A percentile compares a stretch with the other conserved stretches of the same genome.
These are phyloP conservation scores for Pygocentrus nattereri DNA, from an alignment of 2,797 vertebrate species.

Conservation along the genomic window DNA sequence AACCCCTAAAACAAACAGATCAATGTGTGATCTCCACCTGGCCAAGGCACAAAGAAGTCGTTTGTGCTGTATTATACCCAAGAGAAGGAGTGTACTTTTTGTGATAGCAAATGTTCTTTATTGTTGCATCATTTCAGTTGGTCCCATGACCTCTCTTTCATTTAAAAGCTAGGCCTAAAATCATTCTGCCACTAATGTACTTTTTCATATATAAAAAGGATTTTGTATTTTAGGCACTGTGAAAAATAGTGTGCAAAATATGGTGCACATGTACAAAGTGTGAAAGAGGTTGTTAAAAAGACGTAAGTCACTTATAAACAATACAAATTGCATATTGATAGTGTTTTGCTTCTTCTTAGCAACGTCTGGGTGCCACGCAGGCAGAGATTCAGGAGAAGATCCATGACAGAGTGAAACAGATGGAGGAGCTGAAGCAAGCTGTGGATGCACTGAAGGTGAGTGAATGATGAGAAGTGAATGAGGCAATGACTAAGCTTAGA, in stretches of 20 bases:
- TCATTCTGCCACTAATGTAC: neutral
- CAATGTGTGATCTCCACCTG: slow-evolving; percentile 53
- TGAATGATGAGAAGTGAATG: neutral
- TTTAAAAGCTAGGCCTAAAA: neutral
- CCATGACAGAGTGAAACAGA: slow-evolving; percentile 84
- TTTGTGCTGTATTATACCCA: slow-evolving; percentile 28
- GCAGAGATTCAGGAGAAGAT: slow-evolving; percentile 86
- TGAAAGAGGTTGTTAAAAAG: neutral
- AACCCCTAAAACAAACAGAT: slow-evolving; percentile 56
- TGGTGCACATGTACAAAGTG: too few species aligned
- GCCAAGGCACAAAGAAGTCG: slow-evolving; percentile 19
- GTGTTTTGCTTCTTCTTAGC: slow-evolving; percentile 61
- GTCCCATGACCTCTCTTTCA: neutral
- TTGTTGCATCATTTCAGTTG: slow-evolving; percentile 24
- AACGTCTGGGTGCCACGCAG: slow-evolving; percentile 83
- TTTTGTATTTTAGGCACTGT: neutral
- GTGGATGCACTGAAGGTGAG: slow-evolving; percentile 82
- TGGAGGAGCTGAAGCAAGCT: slow-evolving; percentile 84
- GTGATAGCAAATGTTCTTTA: slow-evolving; percentile 21
- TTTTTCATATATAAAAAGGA: too few species aligned
- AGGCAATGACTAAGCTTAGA: neutral
- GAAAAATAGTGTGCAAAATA: neutral
- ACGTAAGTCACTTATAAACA: neutral
- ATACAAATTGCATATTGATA: neutral
- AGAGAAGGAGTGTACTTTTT: slow-evolving; percentile 31